Percentiles rank a stretch among this genome's conserved stretches.
Conservation (phyloP, 2,888 invertebrate species). For the Aphodius sticticus region DNA sequence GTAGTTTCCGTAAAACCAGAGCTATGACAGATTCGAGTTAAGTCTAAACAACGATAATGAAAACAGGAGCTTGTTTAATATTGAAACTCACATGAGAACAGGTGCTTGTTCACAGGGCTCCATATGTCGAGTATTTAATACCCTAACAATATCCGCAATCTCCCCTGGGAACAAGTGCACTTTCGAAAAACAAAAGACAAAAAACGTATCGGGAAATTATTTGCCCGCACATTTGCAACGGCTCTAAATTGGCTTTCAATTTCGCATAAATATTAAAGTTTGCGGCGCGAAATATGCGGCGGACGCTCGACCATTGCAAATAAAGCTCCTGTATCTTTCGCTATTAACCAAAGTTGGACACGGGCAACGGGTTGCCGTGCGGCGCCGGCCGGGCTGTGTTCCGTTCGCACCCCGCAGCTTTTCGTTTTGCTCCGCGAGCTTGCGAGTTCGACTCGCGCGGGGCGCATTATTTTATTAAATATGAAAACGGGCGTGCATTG, state of each 20-base stretch:
- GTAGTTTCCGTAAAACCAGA: too few relatives aligned
- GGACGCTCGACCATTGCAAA: neutral
- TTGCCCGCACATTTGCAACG: neutral
- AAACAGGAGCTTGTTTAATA: too few relatives aligned
- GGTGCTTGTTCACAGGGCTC: too few relatives aligned
- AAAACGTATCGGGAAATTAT: neutral
- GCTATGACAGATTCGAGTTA: too few relatives aligned
- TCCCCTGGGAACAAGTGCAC: too few relatives aligned
- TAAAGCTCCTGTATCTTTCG: neutral
- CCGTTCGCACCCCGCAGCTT: neutral
- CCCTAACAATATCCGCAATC: too few relatives aligned
- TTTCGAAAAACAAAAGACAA: neutral
- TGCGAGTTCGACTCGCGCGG: neutral
- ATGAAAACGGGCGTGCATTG: neutral
- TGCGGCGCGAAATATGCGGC: conserved; percentile 4
- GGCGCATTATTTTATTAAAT: neutral
- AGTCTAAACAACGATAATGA: too few relatives aligned
- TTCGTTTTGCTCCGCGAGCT: neutral
- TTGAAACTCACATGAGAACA: too few relatives aligned
- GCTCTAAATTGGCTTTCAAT: neutral
- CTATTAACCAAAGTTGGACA: neutral
- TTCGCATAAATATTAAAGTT: neutral
- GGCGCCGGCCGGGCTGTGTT: neutral
- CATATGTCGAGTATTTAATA: too few relatives aligned
- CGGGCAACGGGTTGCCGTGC: neutral